Base-by-base conservation (phyloP, 2,113 vertebrate genomes). In the Limanda limanda region DNA sequence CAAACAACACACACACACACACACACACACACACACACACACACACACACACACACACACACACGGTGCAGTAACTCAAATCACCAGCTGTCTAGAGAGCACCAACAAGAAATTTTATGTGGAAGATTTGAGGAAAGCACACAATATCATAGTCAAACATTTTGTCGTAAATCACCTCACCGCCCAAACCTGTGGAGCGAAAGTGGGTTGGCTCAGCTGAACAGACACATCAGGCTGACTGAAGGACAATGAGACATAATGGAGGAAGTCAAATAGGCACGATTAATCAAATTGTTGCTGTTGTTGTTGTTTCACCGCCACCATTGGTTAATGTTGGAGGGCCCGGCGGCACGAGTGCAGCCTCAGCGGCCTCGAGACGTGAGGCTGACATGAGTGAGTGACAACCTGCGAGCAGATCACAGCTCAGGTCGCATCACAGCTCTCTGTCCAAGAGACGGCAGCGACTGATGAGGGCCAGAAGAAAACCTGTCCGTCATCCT, bases 341-440 rank as follows among this genome's bases (percentile, higher is more conserved):
- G 35, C 10, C 6, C 31, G 12, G 35, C 15, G 45, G 20, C 8
- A n/a, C 27, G 56, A 56, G 24, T n/a, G 7, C 20, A 58, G 35
- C 13, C 48, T 47, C 37, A 21, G 37, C 67, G 60, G 42, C 69
- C 3, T 1, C 2, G 18, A 60, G 25, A 9, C 57, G 65, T 27
- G 68, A 70, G 52, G 3, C 52, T 37, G 70, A 79, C 51, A 35
- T 52, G 67, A 78, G 21, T 78, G 82, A 85, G 68, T 80, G 68
- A 72, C 69, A 62, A n/a, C 18, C 8, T 18, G 25, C 35, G 63
- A 76, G 56, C 27, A 76, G 76, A 83, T 83, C 74, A 76, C 37
- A 71, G 23, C 70, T 3, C 63, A 52, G 74, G 82, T 83, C 76
- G 65, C 70, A 65, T 64, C 85, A 64, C 54, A 58, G 21, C 37